A percentile compares a stretch with the other conserved stretches of the same genome.
These are phyloP conservation scores for Sebastes minor DNA, from an alignment of 2,797 vertebrate species.

Conservation along the genomic window DNA sequence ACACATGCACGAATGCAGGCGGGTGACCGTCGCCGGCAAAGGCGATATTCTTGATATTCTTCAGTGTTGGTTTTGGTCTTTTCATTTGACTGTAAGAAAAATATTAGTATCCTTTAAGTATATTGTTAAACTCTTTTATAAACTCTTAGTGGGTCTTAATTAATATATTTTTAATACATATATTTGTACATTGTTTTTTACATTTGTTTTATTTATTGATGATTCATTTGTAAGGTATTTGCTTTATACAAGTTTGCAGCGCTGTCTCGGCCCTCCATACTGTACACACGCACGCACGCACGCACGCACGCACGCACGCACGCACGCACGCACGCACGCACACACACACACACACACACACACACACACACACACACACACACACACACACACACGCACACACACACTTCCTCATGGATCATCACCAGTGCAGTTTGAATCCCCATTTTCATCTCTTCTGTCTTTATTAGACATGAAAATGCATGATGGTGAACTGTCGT, in stretches of 20 bases:
- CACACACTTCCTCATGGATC: conserved; percentile 31
- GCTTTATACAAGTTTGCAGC: neutral
- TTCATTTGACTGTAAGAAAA: neutral
- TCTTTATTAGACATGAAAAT: conserved; percentile 67
- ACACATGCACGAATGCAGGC: too few species aligned
- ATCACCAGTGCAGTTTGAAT: conserved; percentile 61
- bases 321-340: neutral
- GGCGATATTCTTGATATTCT: too few species aligned
- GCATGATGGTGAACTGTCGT: conserved; percentile 71
- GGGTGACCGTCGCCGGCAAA: too few species aligned
- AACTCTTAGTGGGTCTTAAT: neutral
- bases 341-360: too few species aligned
- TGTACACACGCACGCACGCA: neutral
- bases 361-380: neutral
- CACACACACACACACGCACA: neutral
- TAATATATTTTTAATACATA: neutral
- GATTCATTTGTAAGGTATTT: neutral
- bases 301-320: too few species aligned
- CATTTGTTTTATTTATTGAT: neutral
- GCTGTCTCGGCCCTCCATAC: conserved; percentile 29
- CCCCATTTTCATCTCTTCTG: conserved; percentile 67
- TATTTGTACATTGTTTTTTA: neutral
- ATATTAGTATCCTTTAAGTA: neutral
- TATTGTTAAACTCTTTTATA: neutral
- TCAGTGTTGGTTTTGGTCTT: neutral